Percentiles rank a stretch among this genome's conserved stretches.
These are phyloP conservation scores for Myotis findleyi DNA, from an alignment of 2,797 vertebrate species.

Conservation along the genomic window DNA sequence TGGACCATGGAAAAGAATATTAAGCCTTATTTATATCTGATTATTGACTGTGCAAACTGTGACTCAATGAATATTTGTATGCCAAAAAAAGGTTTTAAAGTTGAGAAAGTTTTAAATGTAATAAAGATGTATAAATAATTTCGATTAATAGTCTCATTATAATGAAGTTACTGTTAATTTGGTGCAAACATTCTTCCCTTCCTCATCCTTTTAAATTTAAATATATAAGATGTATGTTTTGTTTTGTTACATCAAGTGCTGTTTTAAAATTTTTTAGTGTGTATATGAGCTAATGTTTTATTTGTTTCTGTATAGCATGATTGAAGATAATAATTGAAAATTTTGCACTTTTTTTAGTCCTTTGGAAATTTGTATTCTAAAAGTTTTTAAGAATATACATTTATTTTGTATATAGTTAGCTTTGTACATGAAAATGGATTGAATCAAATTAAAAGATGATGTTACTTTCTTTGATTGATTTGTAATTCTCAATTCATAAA, in stretches of 20 bases:
- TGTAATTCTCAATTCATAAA: constrained; percentile 51
- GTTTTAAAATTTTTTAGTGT: constrained; percentile 86
- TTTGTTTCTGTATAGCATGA: constrained; percentile 96
- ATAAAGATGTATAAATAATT: constrained; percentile 80
- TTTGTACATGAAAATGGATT: constrained; percentile 92
- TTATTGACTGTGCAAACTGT: constrained; percentile 81
- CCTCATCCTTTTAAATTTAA: constrained; percentile 83
- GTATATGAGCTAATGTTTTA: constrained; percentile 94
- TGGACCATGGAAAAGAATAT: constrained; percentile 75
- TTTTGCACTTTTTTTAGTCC: constrained; percentile 97
- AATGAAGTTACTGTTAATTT: constrained; percentile 84
- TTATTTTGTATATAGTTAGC: constrained; percentile 95
- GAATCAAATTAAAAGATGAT: constrained; percentile 88
- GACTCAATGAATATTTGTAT: constrained; percentile 83
- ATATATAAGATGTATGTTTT: constrained; percentile 84
- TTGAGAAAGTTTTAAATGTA: constrained; percentile 73
- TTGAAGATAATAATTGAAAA: constrained; percentile 91
- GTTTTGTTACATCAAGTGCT: constrained; percentile 76
- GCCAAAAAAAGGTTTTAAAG: constrained; percentile 86
- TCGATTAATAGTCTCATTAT: constrained; percentile 82
- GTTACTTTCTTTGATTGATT: constrained; percentile 75
- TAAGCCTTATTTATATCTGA: constrained; percentile 83
- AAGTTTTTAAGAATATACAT: constrained; percentile 92
- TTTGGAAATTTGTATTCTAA: constrained; percentile 93
- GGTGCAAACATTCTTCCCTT: constrained; percentile 87